These are phyloP conservation scores for Hucho hucho DNA, from an alignment of 2,113 vertebrate genomes.

Conservation along the genomic window DNA sequence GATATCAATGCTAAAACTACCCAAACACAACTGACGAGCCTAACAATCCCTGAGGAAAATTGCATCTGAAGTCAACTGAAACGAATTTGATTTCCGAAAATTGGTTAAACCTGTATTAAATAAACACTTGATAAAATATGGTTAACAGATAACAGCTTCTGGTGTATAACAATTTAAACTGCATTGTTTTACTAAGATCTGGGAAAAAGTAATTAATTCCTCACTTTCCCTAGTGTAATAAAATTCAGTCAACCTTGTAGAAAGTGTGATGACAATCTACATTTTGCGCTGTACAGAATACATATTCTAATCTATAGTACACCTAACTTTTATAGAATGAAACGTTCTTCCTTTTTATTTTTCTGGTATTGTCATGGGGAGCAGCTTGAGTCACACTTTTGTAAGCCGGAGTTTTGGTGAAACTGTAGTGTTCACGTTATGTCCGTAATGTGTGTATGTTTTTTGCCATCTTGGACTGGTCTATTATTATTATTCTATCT, in stretches of 20 bases:
- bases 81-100: background rate
- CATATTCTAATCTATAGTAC: background rate
- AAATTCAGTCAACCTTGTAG: background rate
- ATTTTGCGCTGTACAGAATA: background rate
- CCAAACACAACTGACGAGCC: background rate
- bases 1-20: background rate
- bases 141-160: background rate
- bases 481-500: too few species aligned
- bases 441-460: too few species aligned
- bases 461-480: too few species aligned
- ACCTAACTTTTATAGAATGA: too few species aligned
- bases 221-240: background rate
- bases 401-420: too few species aligned
- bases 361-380: background rate
- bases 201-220: background rate
- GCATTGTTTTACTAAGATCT: too few species aligned
- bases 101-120: background rate
- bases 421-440: too few species aligned
- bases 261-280: background rate
- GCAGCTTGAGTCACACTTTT: background rate
- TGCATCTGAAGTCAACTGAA: background rate
- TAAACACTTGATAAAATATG: background rate
- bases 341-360: background rate
- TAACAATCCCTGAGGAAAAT: background rate
- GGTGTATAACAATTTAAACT: background rate